Conservation (phyloP, 1,140 invertebrate genomes). For the Lasioglossum baleicum region DNA sequence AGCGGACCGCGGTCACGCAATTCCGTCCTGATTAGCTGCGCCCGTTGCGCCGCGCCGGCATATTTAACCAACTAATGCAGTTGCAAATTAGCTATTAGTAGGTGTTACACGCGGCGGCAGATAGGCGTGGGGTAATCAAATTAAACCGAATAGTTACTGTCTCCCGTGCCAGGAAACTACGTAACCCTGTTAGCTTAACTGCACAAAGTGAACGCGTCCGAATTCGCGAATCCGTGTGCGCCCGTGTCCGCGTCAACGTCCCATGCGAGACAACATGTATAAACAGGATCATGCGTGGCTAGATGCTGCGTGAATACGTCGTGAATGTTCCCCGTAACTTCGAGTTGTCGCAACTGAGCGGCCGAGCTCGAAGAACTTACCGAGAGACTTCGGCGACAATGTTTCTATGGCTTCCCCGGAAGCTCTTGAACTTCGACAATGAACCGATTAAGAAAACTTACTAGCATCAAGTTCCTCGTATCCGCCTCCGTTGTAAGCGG, state of each 20-base stretch:
- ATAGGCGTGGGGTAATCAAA: conserved; percentile 66
- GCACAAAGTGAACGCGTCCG: conserved; percentile 66
- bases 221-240: not conserved
- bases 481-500: too few relatives aligned
- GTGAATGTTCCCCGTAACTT: not conserved
- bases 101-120: conserved; percentile 61
- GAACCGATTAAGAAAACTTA: too few relatives aligned
- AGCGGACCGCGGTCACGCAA: conserved; percentile 42
- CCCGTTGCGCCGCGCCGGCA: conserved; percentile 45
- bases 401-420: too few relatives aligned
- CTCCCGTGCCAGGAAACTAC: conserved; percentile 51
- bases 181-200: conserved; percentile 64
- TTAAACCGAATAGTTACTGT: conserved; percentile 71
- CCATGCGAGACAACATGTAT: conserved; percentile 11
- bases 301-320: conserved; percentile 3
- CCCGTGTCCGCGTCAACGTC: not conserved
- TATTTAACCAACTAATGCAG: conserved; percentile 71
- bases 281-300: conserved; percentile 11
- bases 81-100: conserved; percentile 73
- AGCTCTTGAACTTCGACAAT: too few relatives aligned
- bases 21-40: conserved; percentile 65
- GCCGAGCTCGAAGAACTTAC: too few relatives aligned
- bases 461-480: too few relatives aligned
- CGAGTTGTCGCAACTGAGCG: too few relatives aligned
- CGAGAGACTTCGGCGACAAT: too few relatives aligned